These are phyloP conservation scores for Strix uralensis DNA, from an alignment of 2,113 vertebrate species.

Conservation along the genomic window DNA sequence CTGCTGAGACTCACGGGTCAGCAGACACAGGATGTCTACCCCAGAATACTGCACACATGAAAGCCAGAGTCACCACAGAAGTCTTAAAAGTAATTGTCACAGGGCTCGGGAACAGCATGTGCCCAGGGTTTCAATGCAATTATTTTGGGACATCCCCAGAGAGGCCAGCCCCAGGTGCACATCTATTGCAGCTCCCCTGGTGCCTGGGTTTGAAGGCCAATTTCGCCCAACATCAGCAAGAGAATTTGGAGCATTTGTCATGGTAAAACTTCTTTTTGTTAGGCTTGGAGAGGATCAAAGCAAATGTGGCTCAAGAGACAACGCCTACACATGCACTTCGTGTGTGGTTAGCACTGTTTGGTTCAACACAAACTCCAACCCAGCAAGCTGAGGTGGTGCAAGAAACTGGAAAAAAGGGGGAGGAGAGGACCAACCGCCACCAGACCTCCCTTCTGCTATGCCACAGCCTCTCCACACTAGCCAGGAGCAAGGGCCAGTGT, in stretches of 20 bases:
- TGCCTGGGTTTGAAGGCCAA: background rate
- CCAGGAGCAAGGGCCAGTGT: background rate
- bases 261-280: background rate
- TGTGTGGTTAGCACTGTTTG: background rate
- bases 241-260: background rate
- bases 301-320: background rate
- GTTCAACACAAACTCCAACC: background rate
- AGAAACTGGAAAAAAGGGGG: background rate
- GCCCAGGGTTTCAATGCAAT: background rate
- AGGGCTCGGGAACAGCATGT: background rate
- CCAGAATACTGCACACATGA: background rate
- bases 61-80: background rate
- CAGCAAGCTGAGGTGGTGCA: background rate
- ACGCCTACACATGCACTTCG: background rate
- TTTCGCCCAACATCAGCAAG: background rate
- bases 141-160: background rate
- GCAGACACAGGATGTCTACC: background rate
- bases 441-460: background rate
- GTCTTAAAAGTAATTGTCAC: background rate
- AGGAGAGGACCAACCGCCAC: background rate
- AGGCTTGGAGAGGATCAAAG: background rate
- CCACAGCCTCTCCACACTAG: background rate
- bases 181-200: accelerated
- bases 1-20: background rate
- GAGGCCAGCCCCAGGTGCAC: background rate